Conservation (phyloP, 2,888 invertebrate genomes). For the Drosophila antonietae region DNA sequence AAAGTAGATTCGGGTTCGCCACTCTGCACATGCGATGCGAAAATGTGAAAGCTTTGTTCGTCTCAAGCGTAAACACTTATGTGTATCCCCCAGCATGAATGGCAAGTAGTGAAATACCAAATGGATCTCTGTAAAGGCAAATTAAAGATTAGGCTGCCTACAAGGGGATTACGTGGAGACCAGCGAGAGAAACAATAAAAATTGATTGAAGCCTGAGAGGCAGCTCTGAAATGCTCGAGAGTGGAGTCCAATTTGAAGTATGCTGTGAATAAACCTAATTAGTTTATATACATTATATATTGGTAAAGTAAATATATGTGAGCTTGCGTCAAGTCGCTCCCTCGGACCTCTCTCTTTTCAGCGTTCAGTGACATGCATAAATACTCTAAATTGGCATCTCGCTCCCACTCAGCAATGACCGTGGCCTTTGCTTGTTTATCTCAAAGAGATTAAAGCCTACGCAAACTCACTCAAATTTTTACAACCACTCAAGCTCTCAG, state of each 20-base stretch:
- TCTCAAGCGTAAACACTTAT: slow-evolving; percentile 34
- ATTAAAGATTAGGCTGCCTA: slow-evolving; percentile 32
- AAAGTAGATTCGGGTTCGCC: slow-evolving; percentile 47
- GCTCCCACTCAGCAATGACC: no score
- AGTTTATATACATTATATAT: no score
- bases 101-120: slow-evolving; percentile 12
- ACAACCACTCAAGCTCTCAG: background rate
- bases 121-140: slow-evolving; percentile 35
- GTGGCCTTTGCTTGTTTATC: no score
- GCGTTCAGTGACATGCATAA: no score
- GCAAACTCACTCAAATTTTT: background rate
- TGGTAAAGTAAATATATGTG: no score
- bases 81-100: slow-evolving; percentile 4
- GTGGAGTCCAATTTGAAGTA: background rate
- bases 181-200: slow-evolving; percentile 26
- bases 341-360: no score
- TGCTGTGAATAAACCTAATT: background rate
- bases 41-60: slow-evolving; percentile 36
- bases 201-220: background rate
- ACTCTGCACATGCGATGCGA: slow-evolving; percentile 47
- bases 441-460: no score
- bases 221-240: background rate
- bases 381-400: no score
- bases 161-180: slow-evolving; percentile 14
- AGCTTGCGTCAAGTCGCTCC: no score